A percentile compares a stretch with the other conserved stretches of the same genome.
Evolutionary conservation across 2,113 vertebrate species (phyloP).

Genomic region (Cettia cetti): DNA sequence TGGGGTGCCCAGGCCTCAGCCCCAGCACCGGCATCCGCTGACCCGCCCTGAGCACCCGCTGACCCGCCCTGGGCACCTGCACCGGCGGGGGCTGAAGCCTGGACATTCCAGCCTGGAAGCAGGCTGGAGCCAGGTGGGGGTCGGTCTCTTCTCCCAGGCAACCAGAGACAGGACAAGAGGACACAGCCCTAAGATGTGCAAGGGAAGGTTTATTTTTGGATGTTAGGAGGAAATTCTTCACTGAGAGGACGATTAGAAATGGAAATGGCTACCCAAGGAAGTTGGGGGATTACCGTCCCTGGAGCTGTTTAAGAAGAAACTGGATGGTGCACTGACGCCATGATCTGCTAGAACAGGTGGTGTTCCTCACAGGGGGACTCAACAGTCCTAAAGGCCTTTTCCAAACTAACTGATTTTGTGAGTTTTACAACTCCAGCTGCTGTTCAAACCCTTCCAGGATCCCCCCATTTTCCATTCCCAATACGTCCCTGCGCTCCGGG

Average conservation of each 20-base stretch:
- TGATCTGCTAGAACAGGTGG: accelerated
- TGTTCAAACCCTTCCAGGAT: neutral
- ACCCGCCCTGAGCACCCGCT: accelerated
- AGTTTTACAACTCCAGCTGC: neutral
- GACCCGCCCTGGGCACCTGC: accelerated
- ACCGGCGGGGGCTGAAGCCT: accelerated
- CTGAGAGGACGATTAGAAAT: neutral
- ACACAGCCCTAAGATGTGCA: neutral
- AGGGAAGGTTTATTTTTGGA: neutral
- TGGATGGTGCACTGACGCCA: neutral
- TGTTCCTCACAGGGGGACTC: accelerated
- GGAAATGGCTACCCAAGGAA: too few species aligned
- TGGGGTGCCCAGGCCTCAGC: accelerated
- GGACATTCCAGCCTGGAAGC: too few species aligned
- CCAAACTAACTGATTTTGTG: neutral
- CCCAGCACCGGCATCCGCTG: accelerated
- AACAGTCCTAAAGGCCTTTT: neutral
- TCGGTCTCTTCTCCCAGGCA: neutral
- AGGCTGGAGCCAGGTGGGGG: neutral
- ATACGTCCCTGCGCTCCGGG: accelerated
- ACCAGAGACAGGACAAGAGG: neutral
- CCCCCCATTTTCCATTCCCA: accelerated
- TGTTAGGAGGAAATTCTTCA: neutral
- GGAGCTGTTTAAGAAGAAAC: neutral
- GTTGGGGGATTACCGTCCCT: accelerated